Evolutionary conservation across 2,797 vertebrate species (phyloP), one percentile per base, ranked within the genome.

Genomic region (Chaunax sp.): DNA sequence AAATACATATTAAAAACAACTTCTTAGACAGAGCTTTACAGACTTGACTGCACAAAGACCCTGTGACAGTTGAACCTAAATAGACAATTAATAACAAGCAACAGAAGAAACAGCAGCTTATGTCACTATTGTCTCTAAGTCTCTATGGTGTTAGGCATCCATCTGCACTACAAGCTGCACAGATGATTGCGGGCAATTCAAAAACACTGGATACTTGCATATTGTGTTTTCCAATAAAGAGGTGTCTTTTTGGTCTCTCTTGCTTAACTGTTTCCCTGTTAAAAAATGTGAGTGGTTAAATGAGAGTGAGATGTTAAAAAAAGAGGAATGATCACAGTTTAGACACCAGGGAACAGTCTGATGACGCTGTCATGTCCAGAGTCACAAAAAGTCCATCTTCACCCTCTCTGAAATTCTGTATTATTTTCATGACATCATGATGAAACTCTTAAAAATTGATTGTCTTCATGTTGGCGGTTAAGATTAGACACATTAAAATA

Each of bases 211-310:
- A 97, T 96, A 96, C 96, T 97, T 97, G 96, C 96, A 97, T 95
- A 93, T 93, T 93, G 92, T 91, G 93, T 92, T 96, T 94, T 96
- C 94, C 94, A 95, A 93, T 87, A 96, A 91, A 89, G 92, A 77
- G 25, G 92, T 82, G 90, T 97, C 95, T 91, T 93, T 97, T 92
- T 96, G 95, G 92, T 94, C 96, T 88, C 95, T 94, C 96, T 97
- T 96, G 95, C 94, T 97, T 96, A 97, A 94, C 88, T 94, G 93
- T 93, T 97, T 97, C 60, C 96, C 96, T 98, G 96, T 95, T 94
- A 93, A 94, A 92, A 53, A 37, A 97, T 75, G 94, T 81, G 86
- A 85, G 93, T 87, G 81, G 69, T 95, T 92, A 75, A 41, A 64
- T 25, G 51, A 62, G 41, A 58, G 46, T 18, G 19, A 61, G 73